Base-by-base conservation (phyloP, 2,888 invertebrate genomes). In the Agrotis puta region DNA sequence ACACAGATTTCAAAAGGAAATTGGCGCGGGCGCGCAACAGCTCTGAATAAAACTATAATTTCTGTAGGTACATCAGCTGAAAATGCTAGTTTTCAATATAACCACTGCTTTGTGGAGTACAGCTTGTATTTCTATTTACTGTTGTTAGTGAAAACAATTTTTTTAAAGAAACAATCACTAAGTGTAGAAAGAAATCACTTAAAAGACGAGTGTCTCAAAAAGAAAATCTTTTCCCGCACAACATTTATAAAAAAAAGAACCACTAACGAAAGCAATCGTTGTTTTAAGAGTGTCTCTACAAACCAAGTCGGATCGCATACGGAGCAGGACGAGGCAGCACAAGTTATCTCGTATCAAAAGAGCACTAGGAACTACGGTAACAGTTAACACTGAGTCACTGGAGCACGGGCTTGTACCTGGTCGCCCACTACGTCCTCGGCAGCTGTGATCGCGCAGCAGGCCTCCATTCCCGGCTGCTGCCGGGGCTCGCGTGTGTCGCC, bases 391-490 rank as follows among this genome's bases (percentile, higher is more conserved):
- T 65, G 54, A 77, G 61, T 75, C 82, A 82, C 83, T 77, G 77
- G 61, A 68, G 50, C 74, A 81, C 77, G 79, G 70, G 75, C 79
- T 76, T 84, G 92, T 94, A 95, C 95, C 95, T 95, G 95, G 94
- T 95, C 95, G 91, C 95, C 95, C 94, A 91, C 92, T 86, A 94
- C 93, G 93, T 95, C 94, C 94, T 95, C 95, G 92, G 92, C 93
- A 92, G 93, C 91, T 92, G 90, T 92, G 92, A 92, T 91, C 89
- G 93, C 92, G 90, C 93, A 93, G 92, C 95, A 95, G 94, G 94
- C 89, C 94, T 95, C 95, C 95, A 95, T 95, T 87, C 95, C 95
- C 94, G 94, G 93, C 93, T 84, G 87, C 84, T 88, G 92, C 92
- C 91, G 92, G 93, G 78, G 89, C 51, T 67, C 76, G 75, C 70